phyloP scores from a whole-genome alignment of 2,888 invertebrate species.

The Drosophila percnosoma region DNA sequence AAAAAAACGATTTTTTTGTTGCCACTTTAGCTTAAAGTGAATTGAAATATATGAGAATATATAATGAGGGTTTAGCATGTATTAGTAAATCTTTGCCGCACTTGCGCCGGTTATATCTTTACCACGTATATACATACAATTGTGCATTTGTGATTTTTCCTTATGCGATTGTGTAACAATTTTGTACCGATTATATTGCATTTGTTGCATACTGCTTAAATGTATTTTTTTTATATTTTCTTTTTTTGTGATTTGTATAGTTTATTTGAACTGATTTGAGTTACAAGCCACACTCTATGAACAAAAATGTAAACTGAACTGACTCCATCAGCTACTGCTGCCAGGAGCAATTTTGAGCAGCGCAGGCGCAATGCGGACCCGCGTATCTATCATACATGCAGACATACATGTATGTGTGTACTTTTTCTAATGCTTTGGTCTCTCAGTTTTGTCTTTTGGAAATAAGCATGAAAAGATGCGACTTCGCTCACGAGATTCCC shows the following conservation, averaged over 20 bases:
- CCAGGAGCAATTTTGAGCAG: neutral
- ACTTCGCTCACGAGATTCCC: neutral
- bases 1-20: neutral
- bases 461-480: neutral
- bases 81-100: neutral
- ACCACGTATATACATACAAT: neutral
- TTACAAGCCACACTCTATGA: neutral
- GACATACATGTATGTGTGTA: neutral
- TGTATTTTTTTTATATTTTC: neutral
- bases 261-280: neutral
- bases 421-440: neutral
- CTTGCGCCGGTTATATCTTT: neutral
- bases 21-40: neutral
- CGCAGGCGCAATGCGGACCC: neutral
- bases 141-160: conserved; percentile 1
- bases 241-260: neutral
- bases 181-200: conserved; percentile 1
- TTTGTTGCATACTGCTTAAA: neutral
- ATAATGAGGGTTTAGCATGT: neutral
- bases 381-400: neutral
- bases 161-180: neutral
- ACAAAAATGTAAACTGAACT: conserved; percentile 2
- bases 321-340: neutral
- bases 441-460: neutral
- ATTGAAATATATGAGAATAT: neutral